Percentiles rank a stretch among this genome's conserved stretches.
Evolutionary conservation across 2,888 invertebrate species (phyloP).

Genomic region (Pomacea canaliculata): DNA sequence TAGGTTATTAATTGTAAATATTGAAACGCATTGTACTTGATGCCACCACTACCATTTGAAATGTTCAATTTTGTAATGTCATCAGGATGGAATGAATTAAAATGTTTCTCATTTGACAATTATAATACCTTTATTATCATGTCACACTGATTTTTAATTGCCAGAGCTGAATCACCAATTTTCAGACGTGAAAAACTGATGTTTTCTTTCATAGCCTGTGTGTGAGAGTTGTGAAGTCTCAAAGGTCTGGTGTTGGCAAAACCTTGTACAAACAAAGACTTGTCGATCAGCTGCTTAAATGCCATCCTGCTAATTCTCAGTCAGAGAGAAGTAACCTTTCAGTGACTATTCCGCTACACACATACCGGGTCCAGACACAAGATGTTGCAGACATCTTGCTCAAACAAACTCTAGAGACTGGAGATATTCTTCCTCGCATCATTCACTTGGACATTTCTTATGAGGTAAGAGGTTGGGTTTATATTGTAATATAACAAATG

Average conservation of each 20-base stretch:
- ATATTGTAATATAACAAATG: background rate
- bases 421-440: conserved; percentile 30
- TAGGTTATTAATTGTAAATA: too few species aligned
- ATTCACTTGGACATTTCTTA: conserved; percentile 50
- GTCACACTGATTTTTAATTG: background rate
- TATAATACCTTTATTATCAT: too few species aligned
- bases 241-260: conserved; percentile 49
- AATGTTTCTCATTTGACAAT: too few species aligned
- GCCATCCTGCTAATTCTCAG: too few species aligned
- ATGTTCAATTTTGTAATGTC: too few species aligned
- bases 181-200: background rate
- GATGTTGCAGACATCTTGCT: conserved; percentile 31
- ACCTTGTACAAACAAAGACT: conserved; percentile 38
- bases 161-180: background rate
- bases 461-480: conserved; percentile 36
- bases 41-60: too few species aligned
- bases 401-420: conserved; percentile 22
- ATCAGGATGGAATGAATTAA: too few species aligned
- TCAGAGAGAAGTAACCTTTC: background rate
- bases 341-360: conserved; percentile 18
- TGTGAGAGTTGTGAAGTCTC: conserved; percentile 47
- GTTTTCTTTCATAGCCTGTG: conserved; percentile 31
- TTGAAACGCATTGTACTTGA: too few species aligned
- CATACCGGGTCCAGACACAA: background rate
- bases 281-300: conserved; percentile 24